These are phyloP conservation scores for Lysiphlebus fabarum DNA, from an alignment of 1,140 invertebrate genomes.

Conservation along the genomic window DNA sequence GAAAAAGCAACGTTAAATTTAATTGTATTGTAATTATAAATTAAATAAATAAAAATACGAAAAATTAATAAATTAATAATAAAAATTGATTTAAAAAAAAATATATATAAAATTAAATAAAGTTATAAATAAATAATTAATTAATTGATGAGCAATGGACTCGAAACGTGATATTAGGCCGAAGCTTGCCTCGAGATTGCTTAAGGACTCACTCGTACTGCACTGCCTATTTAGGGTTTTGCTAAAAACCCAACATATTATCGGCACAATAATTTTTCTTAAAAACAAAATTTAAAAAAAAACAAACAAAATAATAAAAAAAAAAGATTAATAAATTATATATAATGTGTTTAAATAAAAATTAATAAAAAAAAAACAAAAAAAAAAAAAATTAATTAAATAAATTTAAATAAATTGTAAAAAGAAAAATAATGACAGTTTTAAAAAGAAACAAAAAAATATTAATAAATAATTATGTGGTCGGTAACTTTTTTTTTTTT, in stretches of 20 bases:
- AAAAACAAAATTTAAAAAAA: constrained; percentile 48
- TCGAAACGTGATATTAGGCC: constrained; percentile 58
- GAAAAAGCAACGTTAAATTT: constrained; percentile 41
- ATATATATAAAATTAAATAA: too few relatives aligned
- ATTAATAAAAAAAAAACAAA: constrained; percentile 3
- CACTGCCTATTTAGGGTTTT: constrained; percentile 58
- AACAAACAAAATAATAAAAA: constrained; percentile 28
- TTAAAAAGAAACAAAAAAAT: background rate
- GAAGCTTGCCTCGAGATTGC: constrained; percentile 57
- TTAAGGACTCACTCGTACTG: constrained; percentile 56
- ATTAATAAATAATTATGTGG: background rate
- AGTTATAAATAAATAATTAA: constrained; percentile 27
- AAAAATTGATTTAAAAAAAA: constrained; percentile 30
- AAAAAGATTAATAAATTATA: constrained; percentile 22
- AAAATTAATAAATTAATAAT: constrained; percentile 8
- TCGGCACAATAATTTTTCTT: constrained; percentile 58
- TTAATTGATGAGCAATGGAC: constrained; percentile 53
- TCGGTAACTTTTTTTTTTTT: too few relatives aligned
- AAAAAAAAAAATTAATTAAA: constrained; percentile 1
- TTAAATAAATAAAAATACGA: constrained; percentile 15
- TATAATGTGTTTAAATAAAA: constrained; percentile 39
- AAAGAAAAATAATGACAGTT: too few relatives aligned
- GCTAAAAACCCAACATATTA: constrained; percentile 56
- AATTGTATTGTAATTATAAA: constrained; percentile 34
- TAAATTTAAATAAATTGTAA: background rate